phyloP scores from a whole-genome alignment of 2,888 invertebrate genomes.

The Thymelicus lineola region DNA sequence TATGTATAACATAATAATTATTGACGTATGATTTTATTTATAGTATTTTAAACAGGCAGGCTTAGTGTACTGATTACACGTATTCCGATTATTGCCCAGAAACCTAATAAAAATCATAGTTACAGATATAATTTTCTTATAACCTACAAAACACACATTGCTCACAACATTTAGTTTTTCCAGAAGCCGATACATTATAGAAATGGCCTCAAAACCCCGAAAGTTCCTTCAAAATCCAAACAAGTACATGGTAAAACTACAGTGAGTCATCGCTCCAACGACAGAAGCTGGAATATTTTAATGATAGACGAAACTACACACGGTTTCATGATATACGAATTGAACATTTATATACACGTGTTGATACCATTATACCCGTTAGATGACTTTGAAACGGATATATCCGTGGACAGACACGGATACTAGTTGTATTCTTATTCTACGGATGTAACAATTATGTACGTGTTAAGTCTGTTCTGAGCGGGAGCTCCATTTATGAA shows the following conservation, averaged over 20 bases:
- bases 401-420: neutral
- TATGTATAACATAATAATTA: too few relatives aligned
- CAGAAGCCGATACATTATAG: too few relatives aligned
- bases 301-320: constrained; percentile 35
- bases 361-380: constrained; percentile 3
- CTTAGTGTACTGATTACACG: too few relatives aligned
- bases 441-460: neutral
- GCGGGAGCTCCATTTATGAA: too few relatives aligned
- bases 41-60: too few relatives aligned
- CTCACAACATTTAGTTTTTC: too few relatives aligned
- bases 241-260: neutral
- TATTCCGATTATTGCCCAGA: too few relatives aligned
- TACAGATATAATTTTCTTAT: too few relatives aligned
- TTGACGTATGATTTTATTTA: too few relatives aligned
- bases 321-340: constrained; percentile 19
- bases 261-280: constrained; percentile 29
- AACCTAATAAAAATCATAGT: too few relatives aligned
- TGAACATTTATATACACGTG: constrained; percentile 2
- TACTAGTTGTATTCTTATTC: neutral
- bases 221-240: neutral
- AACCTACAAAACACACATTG: too few relatives aligned
- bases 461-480: too few relatives aligned
- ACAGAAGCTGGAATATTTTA: constrained; percentile 39
- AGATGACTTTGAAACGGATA: constrained; percentile 1
- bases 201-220: neutral